Evolutionary conservation across 2,113 vertebrate species (phyloP).

Genomic region (Ameiurus melas): DNA sequence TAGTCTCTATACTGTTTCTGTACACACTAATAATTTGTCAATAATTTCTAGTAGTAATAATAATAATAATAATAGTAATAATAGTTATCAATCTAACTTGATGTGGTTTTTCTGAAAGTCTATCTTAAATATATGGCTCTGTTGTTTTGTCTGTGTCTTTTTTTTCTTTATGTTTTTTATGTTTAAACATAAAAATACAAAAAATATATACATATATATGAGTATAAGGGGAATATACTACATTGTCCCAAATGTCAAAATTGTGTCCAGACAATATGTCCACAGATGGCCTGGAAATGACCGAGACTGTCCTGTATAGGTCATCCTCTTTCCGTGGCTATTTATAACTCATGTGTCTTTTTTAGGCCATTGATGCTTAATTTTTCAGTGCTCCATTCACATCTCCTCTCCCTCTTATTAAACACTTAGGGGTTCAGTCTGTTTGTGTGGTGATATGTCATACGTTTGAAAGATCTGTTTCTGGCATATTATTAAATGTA

Average conservation of each 20-base stretch:
- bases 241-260: neutral
- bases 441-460: constrained; percentile 47
- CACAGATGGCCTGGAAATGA: constrained; percentile 80
- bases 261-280: constrained; percentile 50
- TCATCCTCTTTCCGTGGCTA: constrained; percentile 73
- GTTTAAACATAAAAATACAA: neutral
- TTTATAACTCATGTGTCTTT: constrained; percentile 87
- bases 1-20: constrained; percentile 75
- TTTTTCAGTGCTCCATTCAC: constrained; percentile 73
- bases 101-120: neutral
- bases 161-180: neutral
- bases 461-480: neutral
- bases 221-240: neutral
- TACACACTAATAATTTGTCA: constrained; percentile 64
- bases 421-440: constrained; percentile 60
- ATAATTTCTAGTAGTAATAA: no score
- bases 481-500: neutral
- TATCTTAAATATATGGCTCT: neutral
- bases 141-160: no score
- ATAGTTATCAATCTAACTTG: neutral
- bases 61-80: no score
- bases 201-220: neutral
- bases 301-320: constrained; percentile 61
- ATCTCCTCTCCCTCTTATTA: constrained; percentile 62
- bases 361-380: constrained; percentile 82